A percentile compares a stretch with the other conserved stretches of the same genome.
These are phyloP conservation scores for Halocynthia aurantium DNA, from an alignment of 23 tunicate genomes.

Conservation along the genomic window DNA sequence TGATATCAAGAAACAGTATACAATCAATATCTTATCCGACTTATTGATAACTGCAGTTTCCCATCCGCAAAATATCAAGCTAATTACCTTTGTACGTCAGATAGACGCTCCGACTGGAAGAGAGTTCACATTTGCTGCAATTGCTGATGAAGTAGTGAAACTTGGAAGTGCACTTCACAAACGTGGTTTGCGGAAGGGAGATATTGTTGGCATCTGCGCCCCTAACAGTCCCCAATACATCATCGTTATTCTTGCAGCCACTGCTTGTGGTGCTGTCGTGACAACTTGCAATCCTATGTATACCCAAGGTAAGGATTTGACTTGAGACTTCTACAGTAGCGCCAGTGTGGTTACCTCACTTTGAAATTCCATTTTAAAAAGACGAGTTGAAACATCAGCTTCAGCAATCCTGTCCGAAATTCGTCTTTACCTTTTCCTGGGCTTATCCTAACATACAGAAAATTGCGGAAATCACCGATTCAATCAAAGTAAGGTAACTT, in stretches of 20 bases:
- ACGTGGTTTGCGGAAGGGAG: constrained; percentile 26
- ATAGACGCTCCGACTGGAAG: constrained; percentile 20
- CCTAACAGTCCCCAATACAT: constrained; percentile 30
- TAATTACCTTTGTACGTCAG: background rate
- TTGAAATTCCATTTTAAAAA: background rate
- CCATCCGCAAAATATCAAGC: no score
- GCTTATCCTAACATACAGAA: constrained; percentile 9
- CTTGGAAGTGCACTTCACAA: constrained; percentile 30
- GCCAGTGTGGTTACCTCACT: background rate
- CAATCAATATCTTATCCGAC: no score
- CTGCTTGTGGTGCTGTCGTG: constrained; percentile 27
- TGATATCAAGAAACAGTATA: no score
- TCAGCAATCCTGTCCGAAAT: constrained; percentile 27
- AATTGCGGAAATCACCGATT: constrained; percentile 10
- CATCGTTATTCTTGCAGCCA: constrained; percentile 20
- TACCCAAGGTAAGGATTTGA: constrained; percentile 19
- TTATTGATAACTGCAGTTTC: no score
- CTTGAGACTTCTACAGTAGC: background rate
- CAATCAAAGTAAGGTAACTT: constrained; percentile 22
- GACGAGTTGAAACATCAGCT: constrained; percentile 45
- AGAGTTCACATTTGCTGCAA: constrained; percentile 29
- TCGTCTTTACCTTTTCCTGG: constrained; percentile 25
- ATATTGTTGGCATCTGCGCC: constrained; percentile 32
- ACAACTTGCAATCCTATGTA: constrained; percentile 29
- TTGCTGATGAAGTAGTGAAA: constrained; percentile 24